Base-by-base conservation (phyloP, 2,113 vertebrate genomes). In the Pluvianellus socialis region DNA sequence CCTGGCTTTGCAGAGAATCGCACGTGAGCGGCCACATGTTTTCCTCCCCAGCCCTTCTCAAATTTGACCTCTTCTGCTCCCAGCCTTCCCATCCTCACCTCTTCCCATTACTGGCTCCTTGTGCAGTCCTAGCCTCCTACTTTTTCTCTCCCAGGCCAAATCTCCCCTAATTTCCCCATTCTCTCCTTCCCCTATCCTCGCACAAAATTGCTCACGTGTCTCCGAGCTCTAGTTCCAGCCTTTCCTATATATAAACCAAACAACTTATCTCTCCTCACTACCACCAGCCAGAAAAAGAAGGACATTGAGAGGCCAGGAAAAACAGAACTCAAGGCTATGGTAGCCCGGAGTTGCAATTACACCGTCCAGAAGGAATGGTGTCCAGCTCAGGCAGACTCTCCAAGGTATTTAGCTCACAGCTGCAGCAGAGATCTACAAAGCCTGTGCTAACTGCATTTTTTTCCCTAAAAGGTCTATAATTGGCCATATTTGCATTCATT, bases 341-440 rank as follows among this genome's bases (percentile, higher is more conserved):
- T 71, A 92, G 68, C 83, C 77, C 3, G 0, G 65, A 81, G 61
- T 12, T 77, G 72, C 47, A 84, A 40, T 89, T 81, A 74, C 44
- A 79, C 40, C 33, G 65, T 71, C 68, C 79, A 59, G 68, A 45
- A 88, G 56, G 55, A 91, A 74, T 44, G 24, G 52, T 55, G 79
- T 71, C 73, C 86, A 79, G 77, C 14, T 92, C 28, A 81, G 65
- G 45, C n/a, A 81, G 42, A 63, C 26, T 89, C 76, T 89, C 56
- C 49, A 56, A 91, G 58, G 84, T 92, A 91, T 94, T 93, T 74
- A 90, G 73, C 77, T 90, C 73, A 61, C 70, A 94, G 80, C 73
- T 95, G 70, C 4, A 8, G 56, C 76, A 91, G 56, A 82, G 28
- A 59, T 75, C 79, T 92, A 53, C 12, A 3, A 86, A 87, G 58